These are phyloP conservation scores for Drosophila miranda DNA, from an alignment of 1,140 invertebrate species.

Conservation along the genomic window DNA sequence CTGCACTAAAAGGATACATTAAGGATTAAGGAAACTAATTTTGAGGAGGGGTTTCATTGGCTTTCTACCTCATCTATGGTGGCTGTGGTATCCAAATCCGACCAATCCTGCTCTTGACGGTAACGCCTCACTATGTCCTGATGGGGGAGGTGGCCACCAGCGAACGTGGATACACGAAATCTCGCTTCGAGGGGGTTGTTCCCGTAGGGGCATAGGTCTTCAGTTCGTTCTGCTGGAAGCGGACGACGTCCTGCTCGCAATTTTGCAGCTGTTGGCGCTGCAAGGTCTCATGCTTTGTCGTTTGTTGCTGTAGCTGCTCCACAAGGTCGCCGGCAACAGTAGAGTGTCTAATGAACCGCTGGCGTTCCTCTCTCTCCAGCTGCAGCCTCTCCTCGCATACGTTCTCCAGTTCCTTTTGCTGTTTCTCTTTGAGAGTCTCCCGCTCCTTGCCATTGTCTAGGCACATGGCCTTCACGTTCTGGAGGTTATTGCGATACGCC, in stretches of 20 bases:
- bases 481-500: conserved; percentile 27
- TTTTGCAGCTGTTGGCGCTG: conserved; percentile 57
- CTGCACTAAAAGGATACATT: conserved; percentile 29
- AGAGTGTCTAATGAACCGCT: conserved; percentile 34
- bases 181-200: conserved; percentile 85
- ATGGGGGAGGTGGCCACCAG: conserved; percentile 87
- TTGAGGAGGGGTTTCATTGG: too few species aligned
- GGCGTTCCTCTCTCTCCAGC: conserved; percentile 31
- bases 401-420: conserved; percentile 14
- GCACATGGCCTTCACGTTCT: conserved; percentile 23
- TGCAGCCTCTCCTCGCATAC: conserved; percentile 22
- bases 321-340: conserved; percentile 26
- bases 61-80: conserved; percentile 67
- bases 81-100: conserved; percentile 76
- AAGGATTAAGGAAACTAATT: background rate
- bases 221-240: conserved; percentile 82
- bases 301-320: conserved; percentile 31
- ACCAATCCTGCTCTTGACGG: conserved; percentile 81
- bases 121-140: conserved; percentile 86
- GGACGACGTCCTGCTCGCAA: conserved; percentile 53
- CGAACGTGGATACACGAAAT: conserved; percentile 85
- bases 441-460: conserved; percentile 20
- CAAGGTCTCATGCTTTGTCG: conserved; percentile 42
- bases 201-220: conserved; percentile 83
- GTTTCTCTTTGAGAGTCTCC: conserved; percentile 26